Evolutionary conservation across 1,140 invertebrate genomes (phyloP), one percentile per base, ranked within the genome.

Genomic region (Sycobia sp.): DNA sequence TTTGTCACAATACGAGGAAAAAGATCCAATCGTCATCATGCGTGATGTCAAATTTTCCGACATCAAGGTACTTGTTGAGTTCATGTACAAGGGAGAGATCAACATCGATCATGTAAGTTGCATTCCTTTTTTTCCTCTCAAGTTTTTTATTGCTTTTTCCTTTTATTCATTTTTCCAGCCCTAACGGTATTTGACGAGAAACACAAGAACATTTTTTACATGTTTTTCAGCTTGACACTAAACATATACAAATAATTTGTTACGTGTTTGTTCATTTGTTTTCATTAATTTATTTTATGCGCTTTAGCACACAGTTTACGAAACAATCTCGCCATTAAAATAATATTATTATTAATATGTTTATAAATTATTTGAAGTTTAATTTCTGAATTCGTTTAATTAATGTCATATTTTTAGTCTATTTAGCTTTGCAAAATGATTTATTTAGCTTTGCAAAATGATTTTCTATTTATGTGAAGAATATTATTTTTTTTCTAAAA

Each of bases 71-170:
- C 85, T 96, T 53, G 90, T 96, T 55, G 91, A 95, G 75, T 96
- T 96, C 76, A 96, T 96, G 93, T 96, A 96, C 80, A 93, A 93
- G 76, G 94, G 94, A 68, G 94, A 96, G 85, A 95, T 96, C 74
- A 95, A 94, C 84, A 93, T 96, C 64, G 92, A 94, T 76, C 93
- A 94, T 82, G 92, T 93, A 83, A 90, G 89, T 88, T 69, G 14
- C 44, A 25, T 25, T 55, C 25, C 20, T 29, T 22, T 51, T n/a
- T 43, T 8, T 18, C 41, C 4, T 18, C 20, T 10, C 41, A 18
- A 20, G 16, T n/a, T 16, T 39, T 27, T 23, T 50, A 20, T 22
- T 36, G 7, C 11, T 34, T 13, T 29, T 27, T 47, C 25, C 36
- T n/a, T 7, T 39, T 50, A 16, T 36, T 36, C 49, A 11, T 32